A percentile compares a stretch with the other conserved stretches of the same genome.
These are phyloP conservation scores for Cuculus canorus DNA, from an alignment of 2,797 vertebrate species.

Conservation along the genomic window DNA sequence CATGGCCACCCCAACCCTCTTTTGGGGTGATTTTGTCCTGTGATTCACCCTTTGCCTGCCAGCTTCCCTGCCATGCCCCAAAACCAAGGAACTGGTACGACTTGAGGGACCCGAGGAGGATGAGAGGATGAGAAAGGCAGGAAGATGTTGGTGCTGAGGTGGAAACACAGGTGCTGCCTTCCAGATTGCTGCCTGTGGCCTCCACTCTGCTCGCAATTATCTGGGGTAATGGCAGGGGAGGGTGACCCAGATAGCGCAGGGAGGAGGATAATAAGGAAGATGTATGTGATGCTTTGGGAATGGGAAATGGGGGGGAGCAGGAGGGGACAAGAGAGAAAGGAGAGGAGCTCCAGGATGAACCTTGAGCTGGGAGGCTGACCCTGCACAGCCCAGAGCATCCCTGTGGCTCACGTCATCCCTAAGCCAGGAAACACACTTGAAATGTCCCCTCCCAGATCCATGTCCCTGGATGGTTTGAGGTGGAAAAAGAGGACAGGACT, in stretches of 20 bases:
- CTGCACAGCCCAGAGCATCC: background rate
- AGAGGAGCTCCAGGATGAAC: background rate
- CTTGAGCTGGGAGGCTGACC: background rate
- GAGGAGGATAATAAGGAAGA: conserved; percentile 37
- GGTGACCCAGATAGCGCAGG: conserved; percentile 33
- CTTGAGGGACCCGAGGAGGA: background rate
- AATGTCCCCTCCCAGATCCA: background rate
- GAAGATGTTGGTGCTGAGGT: background rate
- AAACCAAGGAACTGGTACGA: fast-evolving
- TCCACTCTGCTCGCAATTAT: background rate
- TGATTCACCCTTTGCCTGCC: background rate
- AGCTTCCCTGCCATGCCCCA: background rate
- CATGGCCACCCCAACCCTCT: fast-evolving
- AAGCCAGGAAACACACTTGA: background rate
- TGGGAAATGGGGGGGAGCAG: background rate
- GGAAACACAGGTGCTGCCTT: conserved; percentile 10
- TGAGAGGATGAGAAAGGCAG: background rate
- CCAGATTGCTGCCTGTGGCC: conserved; percentile 36
- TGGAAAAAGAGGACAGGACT: background rate
- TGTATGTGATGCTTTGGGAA: background rate
- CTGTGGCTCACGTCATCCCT: fast-evolving
- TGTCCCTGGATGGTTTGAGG: no score
- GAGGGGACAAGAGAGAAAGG: background rate
- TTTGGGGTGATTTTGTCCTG: fast-evolving
- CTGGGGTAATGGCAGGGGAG: conserved; percentile 56